Percentiles rank a stretch among this genome's conserved stretches.
Conservation (phyloP, 1,140 invertebrate species). For the Spodoptera litura region DNA sequence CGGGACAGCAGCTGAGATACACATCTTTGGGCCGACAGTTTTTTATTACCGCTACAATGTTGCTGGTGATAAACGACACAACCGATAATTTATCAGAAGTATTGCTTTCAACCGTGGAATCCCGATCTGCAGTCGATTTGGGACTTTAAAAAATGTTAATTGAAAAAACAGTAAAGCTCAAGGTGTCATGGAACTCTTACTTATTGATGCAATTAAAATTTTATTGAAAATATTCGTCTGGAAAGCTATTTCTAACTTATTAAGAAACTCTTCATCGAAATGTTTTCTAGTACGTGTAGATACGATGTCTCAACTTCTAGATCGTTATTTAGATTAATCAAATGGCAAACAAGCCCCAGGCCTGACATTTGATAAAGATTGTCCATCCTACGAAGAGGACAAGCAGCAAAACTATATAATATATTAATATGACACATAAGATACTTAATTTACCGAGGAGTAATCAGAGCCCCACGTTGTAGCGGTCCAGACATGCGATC, state of each 20-base stretch:
- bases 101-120: conserved; percentile 46
- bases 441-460: conserved; percentile 31
- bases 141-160: conserved; percentile 38
- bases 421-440: conserved; percentile 28
- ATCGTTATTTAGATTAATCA: background rate
- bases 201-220: conserved; percentile 30
- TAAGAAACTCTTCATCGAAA: background rate
- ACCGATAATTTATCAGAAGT: conserved; percentile 48
- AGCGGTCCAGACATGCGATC: conserved; percentile 29
- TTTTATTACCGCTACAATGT: conserved; percentile 47
- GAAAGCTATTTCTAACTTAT: background rate
- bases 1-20: conserved; percentile 36
- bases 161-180: conserved; percentile 37
- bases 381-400: conserved; percentile 20
- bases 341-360: conserved; percentile 5
- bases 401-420: conserved; percentile 3
- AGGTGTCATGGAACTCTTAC: conserved; percentile 16
- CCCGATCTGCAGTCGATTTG: conserved; percentile 36
- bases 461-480: conserved; percentile 36
- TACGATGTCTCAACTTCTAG: background rate
- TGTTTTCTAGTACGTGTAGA: conserved; percentile 1
- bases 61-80: conserved; percentile 42
- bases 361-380: conserved; percentile 31
- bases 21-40: conserved; percentile 38
- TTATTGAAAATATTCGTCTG: background rate